Conservation (phyloP, 2,888 invertebrate species). For the Eledona agricola region DNA sequence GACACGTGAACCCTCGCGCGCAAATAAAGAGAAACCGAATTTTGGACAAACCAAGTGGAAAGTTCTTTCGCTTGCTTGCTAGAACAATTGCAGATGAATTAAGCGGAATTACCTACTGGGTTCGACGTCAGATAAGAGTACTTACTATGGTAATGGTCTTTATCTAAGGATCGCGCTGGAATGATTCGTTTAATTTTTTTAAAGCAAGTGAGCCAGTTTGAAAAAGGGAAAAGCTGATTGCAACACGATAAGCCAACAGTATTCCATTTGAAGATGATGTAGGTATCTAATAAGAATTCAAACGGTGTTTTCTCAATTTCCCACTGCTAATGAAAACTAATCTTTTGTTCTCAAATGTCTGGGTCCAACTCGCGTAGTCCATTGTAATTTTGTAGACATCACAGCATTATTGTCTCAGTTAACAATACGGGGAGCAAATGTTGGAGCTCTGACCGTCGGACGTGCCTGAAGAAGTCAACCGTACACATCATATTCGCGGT, state of each 20-base stretch:
- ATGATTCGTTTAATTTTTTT: no score
- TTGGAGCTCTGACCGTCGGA: slow-evolving; percentile 39
- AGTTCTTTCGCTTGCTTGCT: slow-evolving; percentile 11
- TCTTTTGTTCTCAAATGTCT: slow-evolving; percentile 38
- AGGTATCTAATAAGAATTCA: slow-evolving; percentile 34
- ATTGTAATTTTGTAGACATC: slow-evolving; percentile 39
- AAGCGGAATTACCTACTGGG: slow-evolving; percentile 35
- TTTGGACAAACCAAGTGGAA: slow-evolving; percentile 21
- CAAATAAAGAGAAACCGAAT: slow-evolving; percentile 7
- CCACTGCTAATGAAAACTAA: slow-evolving; percentile 27
- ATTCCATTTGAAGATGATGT: slow-evolving; percentile 30
- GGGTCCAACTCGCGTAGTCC: slow-evolving; percentile 29
- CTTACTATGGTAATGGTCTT: slow-evolving; percentile 22
- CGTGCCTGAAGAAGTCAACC: slow-evolving; percentile 44
- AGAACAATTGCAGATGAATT: slow-evolving; percentile 25
- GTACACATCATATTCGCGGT: slow-evolving; percentile 43
- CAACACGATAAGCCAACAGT: slow-evolving; percentile 7
- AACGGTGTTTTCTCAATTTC: slow-evolving; percentile 34
- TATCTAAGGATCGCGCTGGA: slow-evolving; percentile 22
- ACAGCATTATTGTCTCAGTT: slow-evolving; percentile 40
- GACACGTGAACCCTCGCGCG: slow-evolving; percentile 10
- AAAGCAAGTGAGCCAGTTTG: no score
- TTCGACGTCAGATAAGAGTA: slow-evolving; percentile 18
- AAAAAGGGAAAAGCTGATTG: no score
- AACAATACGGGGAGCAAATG: slow-evolving; percentile 39